A percentile compares a stretch with the other conserved stretches of the same genome.
Evolutionary conservation across 1,140 invertebrate species (phyloP).

Genomic region (Bombus ignitus): DNA sequence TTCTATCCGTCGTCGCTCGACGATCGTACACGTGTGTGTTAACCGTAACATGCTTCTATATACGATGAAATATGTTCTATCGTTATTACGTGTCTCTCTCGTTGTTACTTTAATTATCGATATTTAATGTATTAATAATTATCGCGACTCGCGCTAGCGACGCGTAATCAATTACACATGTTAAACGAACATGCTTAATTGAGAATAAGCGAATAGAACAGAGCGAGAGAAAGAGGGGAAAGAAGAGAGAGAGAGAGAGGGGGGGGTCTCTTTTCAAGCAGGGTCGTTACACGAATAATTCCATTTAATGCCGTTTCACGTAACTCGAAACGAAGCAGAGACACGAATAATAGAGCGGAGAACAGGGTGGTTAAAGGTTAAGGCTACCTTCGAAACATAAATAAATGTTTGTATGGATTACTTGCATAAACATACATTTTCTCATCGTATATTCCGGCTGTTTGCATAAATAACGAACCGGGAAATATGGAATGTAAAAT

Average conservation of each 20-base stretch:
- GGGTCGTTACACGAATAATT: constrained; percentile 26
- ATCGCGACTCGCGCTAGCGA: neutral
- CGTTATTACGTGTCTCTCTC: neutral
- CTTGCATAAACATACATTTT: constrained; percentile 74
- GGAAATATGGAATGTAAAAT: constrained; percentile 74
- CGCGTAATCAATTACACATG: neutral
- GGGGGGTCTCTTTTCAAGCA: neutral
- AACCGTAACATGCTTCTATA: neutral
- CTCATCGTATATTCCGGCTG: constrained; percentile 71
- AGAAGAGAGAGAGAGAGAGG: neutral
- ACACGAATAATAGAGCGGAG: neutral
- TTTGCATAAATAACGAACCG: constrained; percentile 78
- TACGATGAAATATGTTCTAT: neutral
- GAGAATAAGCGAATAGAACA: neutral
- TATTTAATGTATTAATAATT: constrained; percentile 20
- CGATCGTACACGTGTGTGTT: neutral
- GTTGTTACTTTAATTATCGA: constrained; percentile 4
- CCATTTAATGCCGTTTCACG: neutral
- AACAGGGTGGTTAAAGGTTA: constrained; percentile 61
- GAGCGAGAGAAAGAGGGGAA: neutral
- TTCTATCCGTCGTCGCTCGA: neutral
- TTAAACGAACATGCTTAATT: constrained; percentile 7
- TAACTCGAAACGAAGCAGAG: neutral
- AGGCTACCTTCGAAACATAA: constrained; percentile 63
- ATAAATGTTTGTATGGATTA: constrained; percentile 62